Evolutionary conservation across 2,797 vertebrate species (phyloP).

Genomic region (Xerus rutilus): DNA sequence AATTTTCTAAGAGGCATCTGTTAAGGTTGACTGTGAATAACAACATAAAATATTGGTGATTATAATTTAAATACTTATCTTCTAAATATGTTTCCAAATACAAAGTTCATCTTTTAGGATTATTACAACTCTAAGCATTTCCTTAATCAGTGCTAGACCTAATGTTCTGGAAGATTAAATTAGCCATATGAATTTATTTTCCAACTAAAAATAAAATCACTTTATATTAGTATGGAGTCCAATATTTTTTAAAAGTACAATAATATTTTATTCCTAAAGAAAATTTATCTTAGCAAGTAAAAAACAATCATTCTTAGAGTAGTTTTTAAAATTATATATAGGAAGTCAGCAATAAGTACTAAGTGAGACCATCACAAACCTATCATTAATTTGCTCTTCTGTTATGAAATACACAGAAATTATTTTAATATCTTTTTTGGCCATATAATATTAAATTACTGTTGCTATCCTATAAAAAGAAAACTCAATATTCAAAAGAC

Average conservation of each 20-base stretch:
- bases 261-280: not conserved
- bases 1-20: not conserved
- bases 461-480: not conserved
- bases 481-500: not conserved
- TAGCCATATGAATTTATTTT: not conserved
- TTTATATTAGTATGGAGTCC: not conserved
- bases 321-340: not conserved
- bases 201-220: not conserved
- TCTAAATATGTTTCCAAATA: constrained; percentile 10
- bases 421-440: not conserved
- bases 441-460: not conserved
- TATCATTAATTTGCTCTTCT: not conserved
- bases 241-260: not conserved
- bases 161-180: not conserved
- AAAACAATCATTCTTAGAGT: not conserved
- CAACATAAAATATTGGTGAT: not conserved
- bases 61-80: not conserved
- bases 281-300: not conserved
- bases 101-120: not conserved
- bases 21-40: not conserved
- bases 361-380: not conserved
- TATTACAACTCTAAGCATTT: not conserved
- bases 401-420: not conserved
- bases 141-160: not conserved
- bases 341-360: not conserved